Evolutionary conservation across 2,797 vertebrate genomes (phyloP).

Genomic region (Pseudochromis fuscus): DNA sequence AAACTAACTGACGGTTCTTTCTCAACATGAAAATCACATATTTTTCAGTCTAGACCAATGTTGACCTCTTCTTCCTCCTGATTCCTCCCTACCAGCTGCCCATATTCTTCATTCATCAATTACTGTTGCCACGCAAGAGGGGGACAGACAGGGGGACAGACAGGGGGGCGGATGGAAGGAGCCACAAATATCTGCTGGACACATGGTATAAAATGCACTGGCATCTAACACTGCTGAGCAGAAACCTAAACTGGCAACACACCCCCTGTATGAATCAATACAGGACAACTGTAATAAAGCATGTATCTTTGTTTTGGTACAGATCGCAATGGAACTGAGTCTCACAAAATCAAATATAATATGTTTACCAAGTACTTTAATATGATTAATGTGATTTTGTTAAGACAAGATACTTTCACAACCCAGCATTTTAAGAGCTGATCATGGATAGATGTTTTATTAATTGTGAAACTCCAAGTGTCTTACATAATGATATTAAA

Average conservation of each 20-base stretch:
- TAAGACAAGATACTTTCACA: not conserved
- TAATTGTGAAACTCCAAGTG: not conserved
- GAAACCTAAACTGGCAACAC: not conserved
- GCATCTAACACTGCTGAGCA: not conserved
- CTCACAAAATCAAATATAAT: not conserved
- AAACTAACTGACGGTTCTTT: not conserved
- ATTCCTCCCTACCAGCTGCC: slow-evolving; percentile 53
- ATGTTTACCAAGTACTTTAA: not conserved
- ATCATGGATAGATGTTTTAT: too few relatives aligned
- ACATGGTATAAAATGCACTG: slow-evolving; percentile 37
- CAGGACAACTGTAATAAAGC: not conserved
- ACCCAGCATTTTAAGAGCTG: too few relatives aligned
- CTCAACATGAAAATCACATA: slow-evolving; percentile 1
- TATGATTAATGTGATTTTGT: not conserved
- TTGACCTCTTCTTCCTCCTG: too few relatives aligned
- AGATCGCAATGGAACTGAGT: not conserved
- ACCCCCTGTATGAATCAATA: not conserved
- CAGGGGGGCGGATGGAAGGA: slow-evolving; percentile 32
- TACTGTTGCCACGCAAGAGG: slow-evolving; percentile 25
- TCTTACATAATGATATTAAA: not conserved
- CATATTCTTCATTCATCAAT: slow-evolving; percentile 36
- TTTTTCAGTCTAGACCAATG: not conserved
- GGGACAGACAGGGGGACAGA: too few relatives aligned
- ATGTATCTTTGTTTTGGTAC: not conserved
- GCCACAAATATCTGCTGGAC: slow-evolving; percentile 60